Conservation (phyloP, 1,140 invertebrate species). For the Calephelis nemesis region DNA sequence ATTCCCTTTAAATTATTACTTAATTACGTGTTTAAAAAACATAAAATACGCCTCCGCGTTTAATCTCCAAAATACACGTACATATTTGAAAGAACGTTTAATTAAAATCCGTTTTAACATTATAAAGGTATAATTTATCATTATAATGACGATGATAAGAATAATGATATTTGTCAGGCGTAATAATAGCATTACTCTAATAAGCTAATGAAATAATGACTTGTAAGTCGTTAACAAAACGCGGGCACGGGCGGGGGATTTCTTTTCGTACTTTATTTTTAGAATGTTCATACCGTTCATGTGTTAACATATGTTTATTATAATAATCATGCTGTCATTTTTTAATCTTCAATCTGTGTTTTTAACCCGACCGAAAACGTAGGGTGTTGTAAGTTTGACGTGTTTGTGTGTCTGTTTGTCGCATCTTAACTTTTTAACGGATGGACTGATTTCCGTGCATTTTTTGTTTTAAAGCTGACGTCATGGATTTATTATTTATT, state of each 20-base stretch:
- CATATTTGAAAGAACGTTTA: slow-evolving; percentile 31
- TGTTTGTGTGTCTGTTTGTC: too few species aligned
- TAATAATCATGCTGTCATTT: slow-evolving; percentile 22
- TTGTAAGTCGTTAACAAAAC: slow-evolving; percentile 35
- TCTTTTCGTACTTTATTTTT: slow-evolving; percentile 29
- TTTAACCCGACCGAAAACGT: neutral
- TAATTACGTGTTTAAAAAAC: slow-evolving; percentile 50
- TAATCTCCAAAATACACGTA: slow-evolving; percentile 29
- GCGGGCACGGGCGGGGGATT: slow-evolving; percentile 26
- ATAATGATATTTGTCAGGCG: slow-evolving; percentile 29
- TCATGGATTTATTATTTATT: too few species aligned
- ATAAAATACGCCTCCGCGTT: slow-evolving; percentile 43
- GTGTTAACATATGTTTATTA: slow-evolving; percentile 24
- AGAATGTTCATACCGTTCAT: slow-evolving; percentile 20
- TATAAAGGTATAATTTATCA: slow-evolving; percentile 27
- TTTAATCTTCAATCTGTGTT: slow-evolving; percentile 18
- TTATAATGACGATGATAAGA: neutral
- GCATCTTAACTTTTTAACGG: too few species aligned
- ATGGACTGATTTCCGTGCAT: too few species aligned
- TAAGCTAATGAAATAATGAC: slow-evolving; percentile 31
- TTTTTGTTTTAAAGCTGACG: too few species aligned
- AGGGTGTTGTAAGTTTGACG: too few species aligned
- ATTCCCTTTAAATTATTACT: slow-evolving; percentile 49
- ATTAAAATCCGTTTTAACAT: slow-evolving; percentile 34
- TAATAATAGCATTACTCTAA: slow-evolving; percentile 23